Evolutionary conservation across 1,140 invertebrate genomes (phyloP).

Genomic region (Musca domestica): DNA sequence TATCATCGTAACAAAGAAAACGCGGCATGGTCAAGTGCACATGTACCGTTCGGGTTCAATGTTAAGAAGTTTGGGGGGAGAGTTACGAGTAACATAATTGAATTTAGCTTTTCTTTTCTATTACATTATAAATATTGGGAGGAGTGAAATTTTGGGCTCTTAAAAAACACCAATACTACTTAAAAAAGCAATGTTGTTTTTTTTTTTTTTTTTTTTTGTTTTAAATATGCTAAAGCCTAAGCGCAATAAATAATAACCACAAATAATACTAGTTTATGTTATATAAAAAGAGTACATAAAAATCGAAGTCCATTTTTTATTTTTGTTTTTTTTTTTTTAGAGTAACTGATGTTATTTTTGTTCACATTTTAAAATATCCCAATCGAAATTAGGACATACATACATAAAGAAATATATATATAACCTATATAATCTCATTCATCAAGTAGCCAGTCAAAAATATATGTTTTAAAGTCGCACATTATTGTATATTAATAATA

Average conservation of each 20-base stretch:
- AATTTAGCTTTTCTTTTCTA: no score
- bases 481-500: no score
- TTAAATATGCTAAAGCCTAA: conserved; percentile 26
- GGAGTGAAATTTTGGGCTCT: no score
- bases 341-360: conserved; percentile 51
- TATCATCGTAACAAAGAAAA: no score
- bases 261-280: conserved; percentile 4
- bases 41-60: no score
- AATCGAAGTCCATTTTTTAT: conserved; percentile 54
- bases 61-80: no score
- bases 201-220: conserved; percentile 14
- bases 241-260: conserved; percentile 12
- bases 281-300: conserved; percentile 37
- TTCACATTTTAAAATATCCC: conserved; percentile 48
- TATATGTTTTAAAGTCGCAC: conserved; percentile 15
- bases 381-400: conserved; percentile 20
- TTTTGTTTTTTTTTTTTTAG: conserved; percentile 29
- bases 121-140: no score
- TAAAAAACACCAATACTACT: no score
- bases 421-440: conserved; percentile 36
- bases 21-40: no score
- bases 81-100: no score
- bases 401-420: conserved; percentile 39
- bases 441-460: conserved; percentile 37
- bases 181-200: conserved; percentile 1